Percentiles rank a stretch among this genome's conserved stretches.
These are phyloP conservation scores for Astyanax mexicanus DNA, from an alignment of 2,797 vertebrate genomes.

Conservation along the genomic window DNA sequence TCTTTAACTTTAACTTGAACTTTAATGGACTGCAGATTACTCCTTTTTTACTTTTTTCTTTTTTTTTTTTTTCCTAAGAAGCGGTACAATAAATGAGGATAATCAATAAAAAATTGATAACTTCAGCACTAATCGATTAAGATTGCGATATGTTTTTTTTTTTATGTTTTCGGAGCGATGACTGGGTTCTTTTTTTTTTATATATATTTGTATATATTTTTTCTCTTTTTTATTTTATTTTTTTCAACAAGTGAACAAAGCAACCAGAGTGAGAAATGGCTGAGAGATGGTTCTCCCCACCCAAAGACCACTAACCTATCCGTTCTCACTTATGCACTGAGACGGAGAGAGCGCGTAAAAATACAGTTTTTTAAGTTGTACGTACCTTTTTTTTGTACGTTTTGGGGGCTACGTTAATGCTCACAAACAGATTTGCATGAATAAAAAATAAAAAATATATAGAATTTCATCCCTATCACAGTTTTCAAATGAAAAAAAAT, in stretches of 20 bases:
- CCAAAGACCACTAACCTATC: neutral
- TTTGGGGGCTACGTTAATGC: slow-evolving; percentile 34
- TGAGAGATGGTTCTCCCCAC: slow-evolving; percentile 19
- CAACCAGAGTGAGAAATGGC: slow-evolving; percentile 40
- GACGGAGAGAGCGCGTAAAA: neutral
- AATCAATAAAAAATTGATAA: slow-evolving; percentile 54
- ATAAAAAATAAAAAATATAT: slow-evolving; percentile 72
- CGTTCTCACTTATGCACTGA: neutral
- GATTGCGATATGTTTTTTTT: slow-evolving; percentile 62
- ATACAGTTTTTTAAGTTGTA: too few relatives aligned
- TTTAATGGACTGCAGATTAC: slow-evolving; percentile 70
- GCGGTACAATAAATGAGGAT: slow-evolving; percentile 63
- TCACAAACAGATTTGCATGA: slow-evolving; percentile 59
- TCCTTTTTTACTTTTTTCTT: slow-evolving; percentile 50
- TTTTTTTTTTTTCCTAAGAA: slow-evolving; percentile 66
- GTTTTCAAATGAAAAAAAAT: slow-evolving; percentile 67
- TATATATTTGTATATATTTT: too few relatives aligned
- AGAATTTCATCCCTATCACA: slow-evolving; percentile 70
- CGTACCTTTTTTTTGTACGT: too few relatives aligned
- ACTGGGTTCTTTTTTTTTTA: slow-evolving; percentile 60
- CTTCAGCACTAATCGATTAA: slow-evolving; percentile 48
- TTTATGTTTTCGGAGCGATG: too few relatives aligned
- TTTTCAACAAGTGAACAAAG: slow-evolving; percentile 45
- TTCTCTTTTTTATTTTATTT: too few relatives aligned
- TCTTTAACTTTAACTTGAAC: too few relatives aligned